phyloP scores from a whole-genome alignment of 2,797 vertebrate genomes.

The Hydrophis major region DNA sequence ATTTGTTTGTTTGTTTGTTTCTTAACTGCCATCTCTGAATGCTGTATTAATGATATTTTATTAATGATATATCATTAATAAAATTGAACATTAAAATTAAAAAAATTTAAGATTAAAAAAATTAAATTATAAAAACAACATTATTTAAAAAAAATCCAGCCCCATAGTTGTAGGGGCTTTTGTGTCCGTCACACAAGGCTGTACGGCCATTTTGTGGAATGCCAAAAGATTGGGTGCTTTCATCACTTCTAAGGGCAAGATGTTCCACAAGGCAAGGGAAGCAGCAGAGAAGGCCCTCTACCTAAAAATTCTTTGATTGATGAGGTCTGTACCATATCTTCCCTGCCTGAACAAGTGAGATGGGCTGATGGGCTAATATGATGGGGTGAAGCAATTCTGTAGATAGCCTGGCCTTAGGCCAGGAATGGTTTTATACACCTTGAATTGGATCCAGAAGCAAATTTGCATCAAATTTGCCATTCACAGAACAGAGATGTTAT shows the following conservation, averaged over 20 bases:
- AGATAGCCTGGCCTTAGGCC: background rate
- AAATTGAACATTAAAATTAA: background rate
- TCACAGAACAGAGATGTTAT: background rate
- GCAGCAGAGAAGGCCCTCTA: background rate
- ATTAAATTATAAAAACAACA: background rate
- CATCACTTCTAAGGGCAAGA: background rate
- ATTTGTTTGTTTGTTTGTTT: too few relatives aligned
- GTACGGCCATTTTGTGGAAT: background rate
- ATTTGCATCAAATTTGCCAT: background rate
- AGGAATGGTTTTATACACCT: background rate
- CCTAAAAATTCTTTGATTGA: background rate
- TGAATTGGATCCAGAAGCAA: background rate
- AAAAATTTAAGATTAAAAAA: background rate
- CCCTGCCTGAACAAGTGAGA: background rate
- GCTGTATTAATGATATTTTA: background rate
- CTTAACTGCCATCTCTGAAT: background rate
- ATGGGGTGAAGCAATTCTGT: background rate
- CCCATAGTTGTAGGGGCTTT: background rate
- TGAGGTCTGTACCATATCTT: background rate
- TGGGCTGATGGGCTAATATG: background rate
- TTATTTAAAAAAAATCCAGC: background rate
- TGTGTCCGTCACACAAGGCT: background rate
- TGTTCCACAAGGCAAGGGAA: background rate
- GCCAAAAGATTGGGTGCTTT: background rate
- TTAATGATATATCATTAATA: background rate